Base-by-base conservation (phyloP, 2,888 invertebrate species). In the Operophtera brumata region DNA sequence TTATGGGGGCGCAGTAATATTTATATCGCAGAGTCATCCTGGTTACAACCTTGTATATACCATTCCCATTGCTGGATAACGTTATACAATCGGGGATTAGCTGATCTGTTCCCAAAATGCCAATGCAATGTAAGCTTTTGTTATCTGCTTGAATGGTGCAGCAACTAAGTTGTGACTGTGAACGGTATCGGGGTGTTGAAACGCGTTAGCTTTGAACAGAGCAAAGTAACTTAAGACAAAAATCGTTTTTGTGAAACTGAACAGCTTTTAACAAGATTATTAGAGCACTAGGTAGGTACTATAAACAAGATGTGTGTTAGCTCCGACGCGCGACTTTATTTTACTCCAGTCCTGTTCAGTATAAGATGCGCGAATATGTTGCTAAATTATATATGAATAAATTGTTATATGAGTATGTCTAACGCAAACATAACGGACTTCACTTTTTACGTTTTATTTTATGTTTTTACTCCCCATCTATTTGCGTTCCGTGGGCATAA, bases 51-150 rank as follows among this genome's bases (percentile, higher is more conserved):
- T 47, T 55, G 50, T 32, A 6, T 11, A 14, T 25, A 12, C 13
- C 34, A 55, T 55, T 44, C 76, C 69, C 75, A 81, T 83, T 77
- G 77, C 71, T 72, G 69, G 70, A 75, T 73, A 69, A 64, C 67
- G 66, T 65, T 64, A 69, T 70, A 67, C 73, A 56, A 66, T 61
- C 65, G 73, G 77, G 59, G 75, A 76, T 73, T 73, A 75, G 67
- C 69, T 71, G 77, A 75, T 76, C 74, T 74, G 77, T 76, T 66
- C 67, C 64, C 68, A 75, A 73, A 69, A 60, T 64, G 53, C 60
- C 62, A 61, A 64, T 28, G 54, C 70, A 67, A 51, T 72, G 69
- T 65, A 66, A 63, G 61, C 37, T 63, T 57, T 62, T 59, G 60
- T 57, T 62, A 57, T 57, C 57, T 48, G 58, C 58, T 48, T 47